These are phyloP conservation scores for Empis stercorea DNA, from an alignment of 2,888 invertebrate genomes.

Conservation along the genomic window DNA sequence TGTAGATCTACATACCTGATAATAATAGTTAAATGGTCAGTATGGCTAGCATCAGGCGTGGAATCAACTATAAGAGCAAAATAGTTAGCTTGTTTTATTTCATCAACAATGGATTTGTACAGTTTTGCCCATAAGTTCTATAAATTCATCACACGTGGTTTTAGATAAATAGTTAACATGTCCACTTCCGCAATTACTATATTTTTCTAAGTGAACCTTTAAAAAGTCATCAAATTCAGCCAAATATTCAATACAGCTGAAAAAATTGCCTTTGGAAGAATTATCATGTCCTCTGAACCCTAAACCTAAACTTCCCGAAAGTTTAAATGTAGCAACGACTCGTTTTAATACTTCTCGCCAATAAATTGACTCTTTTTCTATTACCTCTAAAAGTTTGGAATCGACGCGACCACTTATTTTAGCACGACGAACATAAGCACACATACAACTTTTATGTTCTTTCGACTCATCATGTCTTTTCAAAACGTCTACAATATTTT, in stretches of 20 bases:
- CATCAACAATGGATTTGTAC: background rate
- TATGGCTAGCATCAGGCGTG: constrained; percentile 1
- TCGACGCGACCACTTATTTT: background rate
- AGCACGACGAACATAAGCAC: background rate
- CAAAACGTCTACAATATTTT: background rate
- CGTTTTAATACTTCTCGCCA: background rate
- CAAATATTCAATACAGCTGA: background rate
- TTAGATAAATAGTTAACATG: background rate
- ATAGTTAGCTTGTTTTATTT: background rate
- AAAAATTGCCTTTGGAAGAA: background rate
- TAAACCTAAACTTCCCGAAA: background rate
- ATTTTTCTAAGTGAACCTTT: background rate
- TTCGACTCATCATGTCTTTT: too few relatives aligned
- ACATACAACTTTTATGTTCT: background rate
- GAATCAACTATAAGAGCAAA: constrained; percentile 3
- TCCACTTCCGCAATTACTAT: background rate
- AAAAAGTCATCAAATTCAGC: constrained; percentile 1
- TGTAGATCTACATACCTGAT: constrained; percentile 1
- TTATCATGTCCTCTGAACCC: background rate
- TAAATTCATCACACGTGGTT: background rate
- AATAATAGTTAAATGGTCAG: constrained; percentile 3
- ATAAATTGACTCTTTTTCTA: background rate
- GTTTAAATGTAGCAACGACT: background rate
- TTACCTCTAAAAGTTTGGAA: background rate
- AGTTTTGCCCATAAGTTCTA: background rate